Base-by-base conservation (phyloP, 2,113 vertebrate species). In the rabbit (Oryctolagus cuniculus) region DNA sequence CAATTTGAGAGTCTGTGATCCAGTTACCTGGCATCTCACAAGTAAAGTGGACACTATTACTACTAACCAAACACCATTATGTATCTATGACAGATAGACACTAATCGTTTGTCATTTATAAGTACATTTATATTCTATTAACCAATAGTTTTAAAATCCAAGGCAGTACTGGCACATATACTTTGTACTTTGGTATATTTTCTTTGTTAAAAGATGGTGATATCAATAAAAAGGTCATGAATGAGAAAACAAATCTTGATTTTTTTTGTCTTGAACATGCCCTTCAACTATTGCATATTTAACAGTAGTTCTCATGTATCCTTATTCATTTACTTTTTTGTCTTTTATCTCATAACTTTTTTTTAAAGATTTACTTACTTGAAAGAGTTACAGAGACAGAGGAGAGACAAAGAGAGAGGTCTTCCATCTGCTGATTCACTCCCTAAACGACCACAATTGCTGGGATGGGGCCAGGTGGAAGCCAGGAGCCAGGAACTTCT, bases 151-250 rank as follows among this genome's bases (percentile, higher is more conserved):
- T 72, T 75, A 83, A 81, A 86, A 38, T 84, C 81, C 53, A 94
- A 96, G 95, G 17, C 22, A 79, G n/a, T 63, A 92, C 22, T 81
- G 29, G 25, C 34, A 93, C 78, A 61, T 93, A 86, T 93, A 81
- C 55, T 63, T 67, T 96, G 29, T 79, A 96, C 70, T 93, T 84
- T 66, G 72, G 93, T 80, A 51, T 86, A 36, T 34, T 55, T 90
- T 93, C 73, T 84, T 93, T 95, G 21, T 89, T 90, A n/a, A 92
- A 92, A 89, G n/a, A 73, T 12, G 69, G 4, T 79, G 21, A 19
- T 81, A 87, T 87, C 89, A 97, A 84, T 94, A 95, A 96, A 96
- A 51, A 85, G 4, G 73, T 8, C 49, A 70, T 80, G 93, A 22
- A 58, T 84, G 31, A 82, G 66, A 95, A 97, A 92, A 94, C 22